These are phyloP conservation scores for Acromyrmex echinatior DNA, from an alignment of 1,140 invertebrate genomes.

Conservation along the genomic window DNA sequence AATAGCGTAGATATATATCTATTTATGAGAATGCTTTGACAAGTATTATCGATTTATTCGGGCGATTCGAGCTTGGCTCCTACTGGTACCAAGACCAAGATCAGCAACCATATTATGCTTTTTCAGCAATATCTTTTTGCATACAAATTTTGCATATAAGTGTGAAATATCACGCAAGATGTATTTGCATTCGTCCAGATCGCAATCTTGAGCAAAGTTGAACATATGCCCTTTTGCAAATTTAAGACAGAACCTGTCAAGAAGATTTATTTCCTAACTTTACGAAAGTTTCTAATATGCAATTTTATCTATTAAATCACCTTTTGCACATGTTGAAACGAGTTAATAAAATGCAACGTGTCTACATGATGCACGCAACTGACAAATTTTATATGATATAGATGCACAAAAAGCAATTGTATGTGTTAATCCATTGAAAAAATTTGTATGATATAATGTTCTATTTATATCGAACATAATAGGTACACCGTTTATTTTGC, in stretches of 20 bases:
- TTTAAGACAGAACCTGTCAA: conserved; percentile 14
- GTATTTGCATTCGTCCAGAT: not conserved
- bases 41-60: conserved; percentile 46
- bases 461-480: not conserved
- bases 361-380: conserved; percentile 12
- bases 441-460: conserved; percentile 2
- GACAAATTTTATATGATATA: not conserved
- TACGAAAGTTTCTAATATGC: conserved; percentile 30
- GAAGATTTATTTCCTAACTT: conserved; percentile 55
- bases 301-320: conserved; percentile 35
- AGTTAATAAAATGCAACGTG: conserved; percentile 13
- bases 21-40: conserved; percentile 34
- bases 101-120: not conserved
- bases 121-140: not conserved
- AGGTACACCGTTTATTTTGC: not conserved
- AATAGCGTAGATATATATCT: conserved; percentile 22
- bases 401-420: not conserved
- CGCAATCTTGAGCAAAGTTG: not conserved
- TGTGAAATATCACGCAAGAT: conserved; percentile 14
- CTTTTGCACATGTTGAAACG: not conserved
- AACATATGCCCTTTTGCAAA: conserved; percentile 7
- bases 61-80: not conserved
- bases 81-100: conserved; percentile 28
- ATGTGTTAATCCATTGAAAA: not conserved
- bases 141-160: not conserved